Base-by-base conservation (phyloP, 1,140 invertebrate genomes). In the Heliconius eleuchia region DNA sequence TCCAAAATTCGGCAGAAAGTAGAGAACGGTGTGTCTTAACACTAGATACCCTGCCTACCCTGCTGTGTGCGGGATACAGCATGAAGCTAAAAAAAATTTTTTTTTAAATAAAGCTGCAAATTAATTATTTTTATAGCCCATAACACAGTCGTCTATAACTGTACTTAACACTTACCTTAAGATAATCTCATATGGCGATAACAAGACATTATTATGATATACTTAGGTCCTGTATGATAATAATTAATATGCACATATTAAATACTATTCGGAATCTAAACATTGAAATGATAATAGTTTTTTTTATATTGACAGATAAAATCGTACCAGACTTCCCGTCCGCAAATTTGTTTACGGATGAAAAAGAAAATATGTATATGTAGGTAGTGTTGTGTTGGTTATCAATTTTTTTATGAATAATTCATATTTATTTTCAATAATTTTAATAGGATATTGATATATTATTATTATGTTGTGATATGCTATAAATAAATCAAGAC, bases 171-270 rank as follows among this genome's bases (percentile, higher is more conserved):
- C n/a, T 27, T 66, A 66, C 27, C 27, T 13, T 23, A 66, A 66
- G 23, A 27, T 66, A 66, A 30, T 16, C 27, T 66, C 23, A 3
- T 66, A 27, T 66, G 60, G 60, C 8, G 13, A 30, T 30, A 66
- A 66, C 30, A 66, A 27, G 5, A 66, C 27, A 66, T 11, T 66
- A 16, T 66, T 66, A 66, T 16, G 11, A 66, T 66, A 9, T 57
- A 57, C 55, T 57, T 57, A 66, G 11, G 60, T 66, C 27, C 23
- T 66, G 13, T 66, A 30, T 13, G 4, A 66, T 66, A 27, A 16
- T 66, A 66, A 66, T 66, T 66, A 66, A 66, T 27, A 66, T 66
- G 60, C 60, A 66, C 60, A 66, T 66, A 66, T 3, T 66, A 66
- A 66, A 30, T 30, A 66, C 30, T 66, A 66, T 27, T 27, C 23